Evolutionary conservation across 2,113 vertebrate species (phyloP).

Genomic region (Macquaria ambigua): DNA sequence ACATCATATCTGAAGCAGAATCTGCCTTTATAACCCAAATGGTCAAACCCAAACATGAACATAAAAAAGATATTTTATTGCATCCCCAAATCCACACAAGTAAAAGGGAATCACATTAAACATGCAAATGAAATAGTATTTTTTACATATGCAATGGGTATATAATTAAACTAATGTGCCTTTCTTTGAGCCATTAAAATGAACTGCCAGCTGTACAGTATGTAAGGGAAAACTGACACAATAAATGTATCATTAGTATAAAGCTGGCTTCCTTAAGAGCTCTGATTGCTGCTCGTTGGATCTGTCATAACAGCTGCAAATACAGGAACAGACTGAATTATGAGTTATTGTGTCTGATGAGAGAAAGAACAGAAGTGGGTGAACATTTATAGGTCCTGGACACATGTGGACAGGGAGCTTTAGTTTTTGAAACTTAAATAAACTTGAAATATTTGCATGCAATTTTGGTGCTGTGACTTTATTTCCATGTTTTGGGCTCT

Average conservation of each 20-base stretch:
- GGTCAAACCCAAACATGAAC: background rate
- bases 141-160: background rate
- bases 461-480: background rate
- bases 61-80: background rate
- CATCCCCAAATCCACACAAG: background rate
- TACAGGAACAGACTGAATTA: conserved; percentile 17
- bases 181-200: conserved; percentile 5
- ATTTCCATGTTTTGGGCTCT: background rate
- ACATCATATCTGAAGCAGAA: background rate
- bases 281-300: conserved; percentile 57
- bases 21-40: background rate
- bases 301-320: conserved; percentile 37
- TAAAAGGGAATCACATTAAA: background rate
- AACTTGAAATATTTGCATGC: background rate
- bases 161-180: background rate
- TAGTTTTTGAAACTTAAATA: too few species aligned
- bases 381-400: background rate
- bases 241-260: background rate
- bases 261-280: background rate
- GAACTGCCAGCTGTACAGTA: too few species aligned
- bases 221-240: background rate
- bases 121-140: background rate
- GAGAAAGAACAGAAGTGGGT: background rate
- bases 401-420: background rate
- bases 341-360: conserved; percentile 29